A percentile compares a stretch with the other conserved stretches of the same genome.
Conservation (phyloP, 2,113 vertebrate species). For the Ptilonorhynchus violaceus region DNA sequence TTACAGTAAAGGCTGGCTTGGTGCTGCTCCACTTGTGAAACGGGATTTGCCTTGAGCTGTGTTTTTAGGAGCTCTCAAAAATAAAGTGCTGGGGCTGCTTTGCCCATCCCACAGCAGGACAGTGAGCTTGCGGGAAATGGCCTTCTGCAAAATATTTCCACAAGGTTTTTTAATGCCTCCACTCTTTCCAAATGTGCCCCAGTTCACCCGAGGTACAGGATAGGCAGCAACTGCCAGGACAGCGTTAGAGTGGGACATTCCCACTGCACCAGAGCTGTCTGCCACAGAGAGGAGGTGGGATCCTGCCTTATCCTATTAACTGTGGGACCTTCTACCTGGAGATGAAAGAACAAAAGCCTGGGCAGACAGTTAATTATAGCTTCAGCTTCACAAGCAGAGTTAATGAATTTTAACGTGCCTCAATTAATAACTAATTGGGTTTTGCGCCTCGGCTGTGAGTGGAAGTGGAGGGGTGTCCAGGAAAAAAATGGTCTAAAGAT, state of each 20-base stretch:
- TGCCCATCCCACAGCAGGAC: neutral
- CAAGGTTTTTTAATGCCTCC: neutral
- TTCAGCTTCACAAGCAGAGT: conserved; percentile 75
- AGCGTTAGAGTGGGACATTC: fast-evolving
- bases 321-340: conserved; percentile 59
- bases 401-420: conserved; percentile 88
- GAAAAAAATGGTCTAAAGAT: neutral
- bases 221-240: neutral
- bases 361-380: conserved; percentile 85
- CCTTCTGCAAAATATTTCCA: neutral
- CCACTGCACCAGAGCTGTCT: neutral
- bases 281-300: neutral
- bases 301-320: neutral
- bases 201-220: neutral
- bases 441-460: conserved; percentile 65
- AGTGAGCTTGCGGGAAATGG: neutral
- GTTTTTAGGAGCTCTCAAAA: neutral
- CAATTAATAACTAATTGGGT: conserved; percentile 87
- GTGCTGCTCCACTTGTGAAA: neutral
- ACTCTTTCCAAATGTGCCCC: neutral
- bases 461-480: conserved; percentile 20
- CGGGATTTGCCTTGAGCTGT: neutral
- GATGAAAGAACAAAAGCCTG: conserved; percentile 75
- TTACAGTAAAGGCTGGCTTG: neutral
- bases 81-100: neutral